Evolutionary conservation across 2,888 invertebrate genomes (phyloP), one percentile per base, ranked within the genome.

Genomic region (Sisyra terminalis): DNA sequence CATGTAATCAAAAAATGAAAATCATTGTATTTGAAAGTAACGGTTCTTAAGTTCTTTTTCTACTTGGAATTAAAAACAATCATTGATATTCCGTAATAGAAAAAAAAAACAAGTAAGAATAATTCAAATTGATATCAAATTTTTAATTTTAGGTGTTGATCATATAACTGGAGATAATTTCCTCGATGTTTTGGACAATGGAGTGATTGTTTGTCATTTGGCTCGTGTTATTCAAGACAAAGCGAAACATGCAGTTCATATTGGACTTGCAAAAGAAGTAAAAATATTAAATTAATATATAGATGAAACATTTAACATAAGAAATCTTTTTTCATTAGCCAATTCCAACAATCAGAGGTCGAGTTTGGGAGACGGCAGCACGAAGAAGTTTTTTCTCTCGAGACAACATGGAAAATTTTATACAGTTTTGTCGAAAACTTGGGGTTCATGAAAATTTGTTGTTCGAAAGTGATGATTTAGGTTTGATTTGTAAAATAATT

Each of bases 381-480:
- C 71, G 84, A 9, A 74, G 84, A 50, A 86, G 85, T 54, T 90
- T 89, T 69, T 89, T 86, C 63, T 86, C 88, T 0, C 59, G 89
- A 35, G 89, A 90, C 64, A 89, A 89, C 63, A 81, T 85, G 52
- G 86, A 86, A 55, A 87, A 87, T 64, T 90, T 89, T 61, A 77
- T 89, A 51, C 78, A 78, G 47, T 89, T 89, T 69, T 87, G 87
- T 57, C 71, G 83, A 44, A 76, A 82, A 41, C 71, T 86, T 42
- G 87, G 87, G 37, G 85, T 90, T 29, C 86, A 86, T 53, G 82
- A 86, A 59, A 88, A 88, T 61, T 69, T 87, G 44, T 70, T 89
- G 36, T 90, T 90, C 59, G 89, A 90, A 65, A 87, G 87, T 53
- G 88, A 89, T 57, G 87, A 87, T 58, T 69, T 89, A 51, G 87